phyloP scores from a whole-genome alignment of 2,797 vertebrate genomes.

The Halcyon smyrnensis region DNA sequence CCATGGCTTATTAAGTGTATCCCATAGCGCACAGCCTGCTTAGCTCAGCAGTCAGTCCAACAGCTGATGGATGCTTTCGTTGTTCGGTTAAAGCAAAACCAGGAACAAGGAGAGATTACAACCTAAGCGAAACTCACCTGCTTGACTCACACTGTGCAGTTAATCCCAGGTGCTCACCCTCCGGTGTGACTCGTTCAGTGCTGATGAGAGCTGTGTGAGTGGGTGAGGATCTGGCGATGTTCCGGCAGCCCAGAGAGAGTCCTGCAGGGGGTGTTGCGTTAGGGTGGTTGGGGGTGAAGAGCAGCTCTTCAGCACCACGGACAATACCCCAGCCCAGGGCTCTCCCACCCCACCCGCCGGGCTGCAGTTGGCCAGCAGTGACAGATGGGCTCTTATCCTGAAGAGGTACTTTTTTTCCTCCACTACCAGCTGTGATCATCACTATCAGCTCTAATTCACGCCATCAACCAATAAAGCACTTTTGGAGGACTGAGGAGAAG shows the following conservation, averaged over 20 bases:
- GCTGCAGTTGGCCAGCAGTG: neutral
- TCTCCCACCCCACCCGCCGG: rapidly evolving
- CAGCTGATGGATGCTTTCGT: rapidly evolving
- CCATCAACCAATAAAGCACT: rapidly evolving
- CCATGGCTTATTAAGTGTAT: neutral
- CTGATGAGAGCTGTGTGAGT: rapidly evolving
- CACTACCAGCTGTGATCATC: neutral
- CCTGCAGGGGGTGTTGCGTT: rapidly evolving
- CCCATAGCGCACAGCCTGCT: neutral
- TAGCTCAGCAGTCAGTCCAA: neutral
- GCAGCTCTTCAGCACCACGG: neutral
- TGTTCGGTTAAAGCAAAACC: neutral
- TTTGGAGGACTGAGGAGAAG: neutral
- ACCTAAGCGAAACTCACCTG: neutral
- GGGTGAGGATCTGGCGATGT: rapidly evolving
- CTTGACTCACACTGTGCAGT: neutral
- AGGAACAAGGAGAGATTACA: neutral
- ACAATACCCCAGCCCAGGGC: neutral
- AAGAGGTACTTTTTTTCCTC: rapidly evolving
- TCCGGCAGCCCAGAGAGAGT: rapidly evolving
- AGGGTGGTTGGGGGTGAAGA: rapidly evolving
- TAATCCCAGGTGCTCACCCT: neutral
- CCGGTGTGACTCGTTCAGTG: rapidly evolving
- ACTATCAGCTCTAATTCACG: rapidly evolving
- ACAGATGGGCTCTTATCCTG: rapidly evolving